Evolutionary conservation across 2,113 vertebrate genomes (phyloP).

Genomic region (Ochotona curzoniae): DNA sequence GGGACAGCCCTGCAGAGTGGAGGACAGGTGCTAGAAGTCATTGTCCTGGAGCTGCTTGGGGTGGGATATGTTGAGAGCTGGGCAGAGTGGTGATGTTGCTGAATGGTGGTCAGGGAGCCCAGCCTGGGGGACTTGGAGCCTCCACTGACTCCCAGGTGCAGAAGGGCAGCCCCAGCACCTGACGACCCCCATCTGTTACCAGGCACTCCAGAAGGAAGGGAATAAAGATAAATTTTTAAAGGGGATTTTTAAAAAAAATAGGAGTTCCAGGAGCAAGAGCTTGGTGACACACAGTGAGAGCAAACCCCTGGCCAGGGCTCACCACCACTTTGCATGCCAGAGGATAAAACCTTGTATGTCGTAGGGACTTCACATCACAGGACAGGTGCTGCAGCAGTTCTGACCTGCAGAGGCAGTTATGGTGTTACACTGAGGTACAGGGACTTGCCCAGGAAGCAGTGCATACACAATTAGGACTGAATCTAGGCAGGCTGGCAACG

Average conservation of each 20-base stretch:
- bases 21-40: too few relatives aligned
- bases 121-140: neutral
- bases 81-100: too few relatives aligned
- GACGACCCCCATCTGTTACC: neutral
- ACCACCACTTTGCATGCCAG: neutral
- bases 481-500: neutral
- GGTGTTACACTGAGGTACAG: neutral
- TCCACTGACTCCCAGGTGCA: neutral
- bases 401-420: neutral
- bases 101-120: neutral
- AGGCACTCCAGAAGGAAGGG: neutral
- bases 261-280: neutral
- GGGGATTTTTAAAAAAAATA: neutral
- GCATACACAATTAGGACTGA: neutral
- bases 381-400: fast-evolving
- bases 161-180: neutral
- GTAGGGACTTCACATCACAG: neutral
- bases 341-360: neutral
- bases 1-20: neutral
- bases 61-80: neutral
- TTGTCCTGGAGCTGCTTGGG: neutral
- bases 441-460: neutral
- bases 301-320: neutral
- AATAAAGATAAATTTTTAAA: neutral
- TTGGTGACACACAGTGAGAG: too few relatives aligned